Evolutionary conservation across 2,888 invertebrate species (phyloP).

Genomic region (Taphrorychus bicolor): DNA sequence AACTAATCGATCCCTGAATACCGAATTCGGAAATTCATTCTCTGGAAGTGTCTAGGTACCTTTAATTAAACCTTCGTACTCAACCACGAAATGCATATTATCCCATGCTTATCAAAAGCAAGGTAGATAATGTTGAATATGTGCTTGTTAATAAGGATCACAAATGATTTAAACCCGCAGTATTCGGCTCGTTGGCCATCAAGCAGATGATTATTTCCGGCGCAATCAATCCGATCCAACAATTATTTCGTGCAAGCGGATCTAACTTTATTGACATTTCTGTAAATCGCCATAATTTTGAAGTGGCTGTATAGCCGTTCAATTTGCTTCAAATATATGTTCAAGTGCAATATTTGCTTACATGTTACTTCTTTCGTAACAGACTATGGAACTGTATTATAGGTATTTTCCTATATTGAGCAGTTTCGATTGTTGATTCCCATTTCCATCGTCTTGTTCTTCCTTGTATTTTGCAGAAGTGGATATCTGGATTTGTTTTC

Average conservation of each 20-base stretch:
- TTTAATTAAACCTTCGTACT: neutral
- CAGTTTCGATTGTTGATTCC: no score
- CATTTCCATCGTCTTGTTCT: no score
- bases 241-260: neutral
- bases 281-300: neutral
- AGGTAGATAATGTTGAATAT: neutral
- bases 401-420: no score
- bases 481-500: no score
- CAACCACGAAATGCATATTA: neutral
- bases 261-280: slow-evolving; percentile 1
- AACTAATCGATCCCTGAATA: neutral
- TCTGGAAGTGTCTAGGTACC: neutral
- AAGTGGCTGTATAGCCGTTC: no score
- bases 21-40: neutral
- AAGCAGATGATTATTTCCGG: slow-evolving; percentile 1
- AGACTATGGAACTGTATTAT: no score
- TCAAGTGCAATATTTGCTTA: no score
- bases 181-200: neutral
- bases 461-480: no score
- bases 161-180: neutral
- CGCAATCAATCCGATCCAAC: neutral
- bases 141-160: neutral
- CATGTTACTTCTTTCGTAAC: no score
- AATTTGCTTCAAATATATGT: neutral
- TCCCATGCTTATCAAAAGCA: neutral